Evolutionary conservation across 2,113 vertebrate species (phyloP), one percentile per base, ranked within the genome.

Genomic region (Psophia crepitans): DNA sequence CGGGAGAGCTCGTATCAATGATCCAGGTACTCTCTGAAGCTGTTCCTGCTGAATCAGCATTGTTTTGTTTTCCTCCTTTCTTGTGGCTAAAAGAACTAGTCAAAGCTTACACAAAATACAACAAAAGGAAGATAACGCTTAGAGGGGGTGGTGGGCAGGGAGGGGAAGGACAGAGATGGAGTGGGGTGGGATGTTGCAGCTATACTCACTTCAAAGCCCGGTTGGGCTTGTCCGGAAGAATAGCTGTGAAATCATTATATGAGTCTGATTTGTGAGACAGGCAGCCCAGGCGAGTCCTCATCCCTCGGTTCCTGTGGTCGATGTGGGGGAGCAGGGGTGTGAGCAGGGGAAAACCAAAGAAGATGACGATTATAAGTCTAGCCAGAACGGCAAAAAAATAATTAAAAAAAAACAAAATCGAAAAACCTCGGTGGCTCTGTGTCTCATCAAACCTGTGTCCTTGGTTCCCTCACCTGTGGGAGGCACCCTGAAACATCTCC

Each of bases 211-310:
- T 99, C 93, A 99, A 97, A 97, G 99, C 99, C 41, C 99, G 98
- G 96, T 98, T 98, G 41, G 99, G 98, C 90, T 99, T 99, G 95
- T 99, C 99, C 12, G 98, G 98, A 96, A 99, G 98, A 95, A 99
- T 99, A 95, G 99, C 99, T 24, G 99, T 99, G 98, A 99, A 99
- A 97, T 99, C 99, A 37, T 98, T 99, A 97, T 98, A 99, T 51
- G 99, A 99, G 97, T 99, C 99, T 43, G 99, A 99, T 96, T 99
- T 99, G 97, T 99, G 98, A 95, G 99, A 99, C 94, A 99, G 98
- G 97, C 99, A 99, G 84, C 99, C 99, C 81, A 99, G 98, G 96
- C 99, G 98, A 96, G 99, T 99, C 98, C 99, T 99, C 99, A 99
- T 99, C 96, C 98, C 98, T 98, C 98, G 98, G 97, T 97, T 98